These are phyloP conservation scores for Psilopogon haemacephalus DNA, from an alignment of 2,113 vertebrate genomes.

Conservation along the genomic window DNA sequence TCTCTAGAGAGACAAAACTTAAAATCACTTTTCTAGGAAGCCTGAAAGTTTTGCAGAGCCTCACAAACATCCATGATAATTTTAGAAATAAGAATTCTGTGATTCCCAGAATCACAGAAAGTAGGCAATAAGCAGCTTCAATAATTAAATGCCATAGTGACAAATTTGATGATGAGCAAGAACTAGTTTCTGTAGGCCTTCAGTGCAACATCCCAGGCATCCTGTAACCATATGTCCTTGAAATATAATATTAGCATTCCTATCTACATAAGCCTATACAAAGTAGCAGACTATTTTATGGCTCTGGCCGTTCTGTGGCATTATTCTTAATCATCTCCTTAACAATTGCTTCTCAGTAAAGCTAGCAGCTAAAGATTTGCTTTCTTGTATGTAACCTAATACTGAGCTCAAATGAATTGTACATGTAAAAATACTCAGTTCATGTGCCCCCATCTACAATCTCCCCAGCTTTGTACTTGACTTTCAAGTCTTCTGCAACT, in stretches of 20 bases:
- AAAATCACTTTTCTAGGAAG: background rate
- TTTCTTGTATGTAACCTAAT: background rate
- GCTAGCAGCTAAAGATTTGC: background rate
- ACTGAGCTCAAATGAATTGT: background rate
- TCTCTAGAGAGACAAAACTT: background rate
- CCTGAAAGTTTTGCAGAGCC: background rate
- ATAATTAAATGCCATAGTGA: background rate
- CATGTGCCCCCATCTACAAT: background rate
- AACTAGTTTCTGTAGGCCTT: background rate
- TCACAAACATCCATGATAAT: background rate
- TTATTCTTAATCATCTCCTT: too few species aligned
- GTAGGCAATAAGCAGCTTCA: background rate
- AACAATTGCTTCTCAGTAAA: background rate
- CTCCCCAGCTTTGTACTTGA: background rate
- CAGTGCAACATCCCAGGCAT: background rate
- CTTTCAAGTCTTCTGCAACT: background rate
- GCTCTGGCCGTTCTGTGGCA: too few species aligned
- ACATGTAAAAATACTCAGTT: background rate
- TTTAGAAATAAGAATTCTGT: background rate
- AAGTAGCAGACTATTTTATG: too few species aligned
- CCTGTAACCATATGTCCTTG: rapidly evolving
- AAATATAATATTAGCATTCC: background rate
- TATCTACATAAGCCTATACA: background rate
- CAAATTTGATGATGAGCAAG: background rate
- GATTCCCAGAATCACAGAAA: background rate